Conservation (phyloP, 1,140 invertebrate genomes). For the Oncopodura yosiiana region DNA sequence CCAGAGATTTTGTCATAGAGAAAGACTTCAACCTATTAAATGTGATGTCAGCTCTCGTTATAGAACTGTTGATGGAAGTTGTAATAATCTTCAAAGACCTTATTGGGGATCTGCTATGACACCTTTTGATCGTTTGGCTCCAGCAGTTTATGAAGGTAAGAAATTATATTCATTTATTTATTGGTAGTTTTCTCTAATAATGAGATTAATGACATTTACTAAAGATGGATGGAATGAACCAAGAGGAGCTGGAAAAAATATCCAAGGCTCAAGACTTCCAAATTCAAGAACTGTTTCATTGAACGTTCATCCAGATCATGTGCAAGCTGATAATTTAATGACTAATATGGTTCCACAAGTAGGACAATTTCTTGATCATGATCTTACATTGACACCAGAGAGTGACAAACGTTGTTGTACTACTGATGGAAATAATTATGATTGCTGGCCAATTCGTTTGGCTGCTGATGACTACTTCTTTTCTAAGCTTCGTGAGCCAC, state of each 20-base stretch:
- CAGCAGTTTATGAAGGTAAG: slow-evolving; percentile 28
- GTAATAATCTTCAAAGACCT: slow-evolving; percentile 30
- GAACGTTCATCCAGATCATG: slow-evolving; percentile 81
- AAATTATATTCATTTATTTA: too few relatives aligned
- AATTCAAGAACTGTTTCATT: slow-evolving; percentile 71
- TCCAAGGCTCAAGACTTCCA: slow-evolving; percentile 61
- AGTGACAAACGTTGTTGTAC: slow-evolving; percentile 21
- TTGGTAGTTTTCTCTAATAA: too few relatives aligned
- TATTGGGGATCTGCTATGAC: slow-evolving; percentile 26
- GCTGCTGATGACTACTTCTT: slow-evolving; percentile 87
- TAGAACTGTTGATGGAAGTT: slow-evolving; percentile 29
- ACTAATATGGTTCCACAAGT: slow-evolving; percentile 32
- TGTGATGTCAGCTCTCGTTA: slow-evolving; percentile 21
- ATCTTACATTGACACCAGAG: slow-evolving; percentile 30
- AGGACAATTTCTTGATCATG: slow-evolving; percentile 33
- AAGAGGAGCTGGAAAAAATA: slow-evolving; percentile 52
- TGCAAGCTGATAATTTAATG: slow-evolving; percentile 55
- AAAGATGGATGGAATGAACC: slow-evolving; percentile 31
- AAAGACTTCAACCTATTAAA: slow-evolving; percentile 9
- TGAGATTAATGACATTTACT: too few relatives aligned
- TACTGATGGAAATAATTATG: slow-evolving; percentile 14
- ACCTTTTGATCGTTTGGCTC: slow-evolving; percentile 23
- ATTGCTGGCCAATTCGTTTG: slow-evolving; percentile 52
- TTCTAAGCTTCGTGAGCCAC: slow-evolving; percentile 38
- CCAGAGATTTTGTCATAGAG: slow-evolving; percentile 24